Evolutionary conservation across 2,113 vertebrate species (phyloP).

Genomic region (Anguilla japonica): DNA sequence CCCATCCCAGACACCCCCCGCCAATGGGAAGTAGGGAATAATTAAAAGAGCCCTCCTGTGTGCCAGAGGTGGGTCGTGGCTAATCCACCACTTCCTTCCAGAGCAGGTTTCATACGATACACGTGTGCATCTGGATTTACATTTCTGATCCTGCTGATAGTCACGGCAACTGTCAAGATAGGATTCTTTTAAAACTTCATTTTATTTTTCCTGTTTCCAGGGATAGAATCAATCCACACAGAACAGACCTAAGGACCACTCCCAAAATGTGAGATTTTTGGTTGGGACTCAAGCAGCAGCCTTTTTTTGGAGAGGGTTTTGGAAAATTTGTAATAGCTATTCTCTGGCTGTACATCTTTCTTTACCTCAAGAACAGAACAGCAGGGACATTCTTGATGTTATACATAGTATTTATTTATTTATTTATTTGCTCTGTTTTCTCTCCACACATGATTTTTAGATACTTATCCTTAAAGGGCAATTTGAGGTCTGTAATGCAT

Average conservation of each 20-base stretch:
- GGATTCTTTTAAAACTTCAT: background rate
- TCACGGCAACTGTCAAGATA: background rate
- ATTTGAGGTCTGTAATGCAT: background rate
- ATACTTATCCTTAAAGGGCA: background rate
- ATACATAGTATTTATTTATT: background rate
- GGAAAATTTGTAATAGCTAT: background rate
- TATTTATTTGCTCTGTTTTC: background rate
- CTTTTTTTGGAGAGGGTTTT: background rate
- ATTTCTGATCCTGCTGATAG: background rate
- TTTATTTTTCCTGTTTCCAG: background rate
- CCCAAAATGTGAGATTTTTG: background rate
- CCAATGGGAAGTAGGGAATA: slow-evolving; percentile 44
- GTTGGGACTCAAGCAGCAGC: background rate
- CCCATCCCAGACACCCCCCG: slow-evolving; percentile 23
- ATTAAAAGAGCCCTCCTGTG: slow-evolving; percentile 42
- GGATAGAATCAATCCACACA: background rate
- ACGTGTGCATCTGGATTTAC: background rate
- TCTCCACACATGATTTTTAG: background rate
- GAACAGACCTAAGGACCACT: background rate
- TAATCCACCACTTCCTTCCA: slow-evolving; percentile 20
- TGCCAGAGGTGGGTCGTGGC: slow-evolving; percentile 33
- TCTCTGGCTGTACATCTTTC: background rate
- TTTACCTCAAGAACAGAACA: background rate
- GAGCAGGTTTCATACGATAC: background rate
- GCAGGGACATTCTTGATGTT: background rate